Evolutionary conservation across 2,797 vertebrate genomes (phyloP).

Genomic region (Lindbergichthys nudifrons): DNA sequence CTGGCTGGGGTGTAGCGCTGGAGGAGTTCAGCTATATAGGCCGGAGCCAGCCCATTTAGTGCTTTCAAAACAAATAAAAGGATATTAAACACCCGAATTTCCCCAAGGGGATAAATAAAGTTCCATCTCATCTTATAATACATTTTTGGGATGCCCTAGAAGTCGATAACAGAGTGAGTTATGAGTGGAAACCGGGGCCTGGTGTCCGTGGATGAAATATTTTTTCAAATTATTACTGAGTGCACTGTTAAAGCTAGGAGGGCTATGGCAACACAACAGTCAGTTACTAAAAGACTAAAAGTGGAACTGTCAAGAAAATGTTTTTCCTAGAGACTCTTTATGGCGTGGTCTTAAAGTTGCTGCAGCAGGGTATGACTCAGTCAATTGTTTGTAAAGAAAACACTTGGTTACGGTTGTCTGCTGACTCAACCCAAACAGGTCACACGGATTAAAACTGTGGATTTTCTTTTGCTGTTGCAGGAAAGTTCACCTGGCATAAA

Average conservation of each 20-base stretch:
- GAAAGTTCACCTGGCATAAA: not conserved
- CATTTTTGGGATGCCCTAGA: constrained; percentile 22
- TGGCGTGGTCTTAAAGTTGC: constrained; percentile 6
- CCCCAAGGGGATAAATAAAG: no score
- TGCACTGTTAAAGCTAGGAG: not conserved
- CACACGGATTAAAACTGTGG: not conserved
- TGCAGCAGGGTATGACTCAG: constrained; percentile 41
- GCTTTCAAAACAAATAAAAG: no score
- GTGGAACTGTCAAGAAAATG: constrained; percentile 4
- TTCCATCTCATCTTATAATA: constrained; percentile 12
- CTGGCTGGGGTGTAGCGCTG: no score
- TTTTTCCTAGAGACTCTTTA: constrained; percentile 11
- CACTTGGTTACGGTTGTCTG: constrained; percentile 14
- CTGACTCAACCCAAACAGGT: constrained; percentile 23
- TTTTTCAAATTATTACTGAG: constrained; percentile 17
- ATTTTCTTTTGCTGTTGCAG: not conserved
- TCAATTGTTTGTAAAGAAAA: constrained; percentile 25
- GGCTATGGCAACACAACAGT: constrained; percentile 11
- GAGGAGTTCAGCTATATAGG: no score
- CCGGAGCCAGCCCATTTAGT: no score
- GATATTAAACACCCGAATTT: no score
- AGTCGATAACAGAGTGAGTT: not conserved
- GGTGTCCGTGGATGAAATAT: constrained; percentile 6
- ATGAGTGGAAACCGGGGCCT: not conserved
- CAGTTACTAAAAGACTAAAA: constrained; percentile 13